These are phyloP conservation scores for Cichladusa arquata DNA, from an alignment of 2,113 vertebrate genomes.

Conservation along the genomic window DNA sequence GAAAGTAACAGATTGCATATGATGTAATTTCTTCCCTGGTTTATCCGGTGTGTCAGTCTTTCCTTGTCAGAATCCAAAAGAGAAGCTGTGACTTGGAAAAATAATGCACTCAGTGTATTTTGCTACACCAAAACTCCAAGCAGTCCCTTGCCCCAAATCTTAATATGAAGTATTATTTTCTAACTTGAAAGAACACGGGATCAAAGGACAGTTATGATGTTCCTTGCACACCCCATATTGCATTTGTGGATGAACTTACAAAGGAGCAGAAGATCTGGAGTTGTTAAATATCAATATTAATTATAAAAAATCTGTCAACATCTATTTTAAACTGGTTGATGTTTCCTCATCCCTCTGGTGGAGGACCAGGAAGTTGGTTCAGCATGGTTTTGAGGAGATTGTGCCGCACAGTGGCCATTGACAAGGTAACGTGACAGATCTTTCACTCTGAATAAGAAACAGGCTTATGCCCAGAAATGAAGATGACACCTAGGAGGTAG, in stretches of 20 bases:
- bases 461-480: neutral
- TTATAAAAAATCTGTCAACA: constrained; percentile 38
- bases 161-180: constrained; percentile 44
- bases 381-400: neutral
- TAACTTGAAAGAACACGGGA: neutral
- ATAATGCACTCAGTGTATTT: constrained; percentile 43
- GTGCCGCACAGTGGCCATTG: accelerated
- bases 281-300: constrained; percentile 55
- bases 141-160: neutral
- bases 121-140: constrained; percentile 30
- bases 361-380: neutral
- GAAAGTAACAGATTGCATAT: constrained; percentile 59
- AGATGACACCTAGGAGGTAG: neutral
- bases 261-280: constrained; percentile 29
- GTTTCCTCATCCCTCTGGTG: neutral
- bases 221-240: constrained; percentile 31
- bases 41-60: constrained; percentile 49
- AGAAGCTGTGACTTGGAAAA: constrained; percentile 61
- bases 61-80: constrained; percentile 17
- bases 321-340: neutral
- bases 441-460: neutral
- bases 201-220: neutral
- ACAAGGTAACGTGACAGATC: accelerated
- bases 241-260: constrained; percentile 58
- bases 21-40: constrained; percentile 63